Evolutionary conservation across 2,113 vertebrate genomes (phyloP).

Genomic region (Halichoeres trimaculatus): DNA sequence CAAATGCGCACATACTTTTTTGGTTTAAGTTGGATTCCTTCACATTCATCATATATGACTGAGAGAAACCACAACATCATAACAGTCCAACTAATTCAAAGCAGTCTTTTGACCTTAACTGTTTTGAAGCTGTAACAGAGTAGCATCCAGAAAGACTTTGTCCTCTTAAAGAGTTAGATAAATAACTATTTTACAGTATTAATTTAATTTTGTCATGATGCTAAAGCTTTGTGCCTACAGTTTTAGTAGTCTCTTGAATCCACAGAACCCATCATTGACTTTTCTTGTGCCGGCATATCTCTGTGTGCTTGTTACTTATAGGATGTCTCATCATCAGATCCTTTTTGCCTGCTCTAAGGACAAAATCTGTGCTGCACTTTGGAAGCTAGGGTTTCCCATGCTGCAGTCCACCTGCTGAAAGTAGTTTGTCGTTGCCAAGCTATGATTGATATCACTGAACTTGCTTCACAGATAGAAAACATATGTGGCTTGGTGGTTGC

Average conservation of each 20-base stretch:
- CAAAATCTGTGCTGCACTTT: constrained; percentile 24
- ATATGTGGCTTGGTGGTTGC: constrained; percentile 33
- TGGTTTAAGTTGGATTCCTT: constrained; percentile 7
- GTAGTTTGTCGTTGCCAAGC: constrained; percentile 50
- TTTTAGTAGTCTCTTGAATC: background rate
- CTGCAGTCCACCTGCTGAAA: constrained; percentile 64
- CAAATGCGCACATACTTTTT: background rate
- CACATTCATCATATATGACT: constrained; percentile 3
- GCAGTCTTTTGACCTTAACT: constrained; percentile 2
- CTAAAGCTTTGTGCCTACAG: background rate
- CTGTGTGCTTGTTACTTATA: background rate
- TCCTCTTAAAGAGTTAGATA: constrained; percentile 10
- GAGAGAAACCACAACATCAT: background rate
- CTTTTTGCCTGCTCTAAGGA: constrained; percentile 22
- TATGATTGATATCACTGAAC: constrained; percentile 47
- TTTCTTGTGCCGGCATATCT: background rate
- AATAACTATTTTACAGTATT: background rate
- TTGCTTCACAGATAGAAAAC: constrained; percentile 24
- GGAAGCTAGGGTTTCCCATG: constrained; percentile 56
- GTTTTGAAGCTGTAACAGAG: constrained; percentile 12
- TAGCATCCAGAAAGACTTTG: background rate
- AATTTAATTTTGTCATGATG: background rate
- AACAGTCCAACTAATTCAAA: background rate
- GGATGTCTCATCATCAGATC: background rate
- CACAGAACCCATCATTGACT: background rate